Percentiles rank a stretch among this genome's conserved stretches.
phyloP scores from a whole-genome alignment of 2,113 vertebrate genomes.

The Sander lucioperca region DNA sequence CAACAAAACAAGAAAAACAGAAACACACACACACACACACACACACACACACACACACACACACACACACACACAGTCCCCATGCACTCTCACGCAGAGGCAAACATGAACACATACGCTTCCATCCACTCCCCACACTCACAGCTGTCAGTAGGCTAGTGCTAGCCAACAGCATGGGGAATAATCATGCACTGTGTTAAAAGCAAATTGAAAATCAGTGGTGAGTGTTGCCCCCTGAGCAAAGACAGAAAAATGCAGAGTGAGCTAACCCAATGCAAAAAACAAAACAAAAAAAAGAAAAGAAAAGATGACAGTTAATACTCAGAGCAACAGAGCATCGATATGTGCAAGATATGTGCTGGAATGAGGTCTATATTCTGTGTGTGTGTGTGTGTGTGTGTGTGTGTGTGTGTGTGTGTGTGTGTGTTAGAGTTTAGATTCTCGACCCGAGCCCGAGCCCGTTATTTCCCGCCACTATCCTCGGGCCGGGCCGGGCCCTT shows the following conservation, averaged over 20 bases:
- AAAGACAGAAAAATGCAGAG: constrained; percentile 65
- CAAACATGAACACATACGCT: constrained; percentile 34
- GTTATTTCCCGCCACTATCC: no score
- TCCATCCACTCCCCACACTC: constrained; percentile 25
- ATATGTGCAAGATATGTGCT: constrained; percentile 23
- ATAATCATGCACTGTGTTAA: constrained; percentile 75
- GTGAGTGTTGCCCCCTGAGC: constrained; percentile 69
- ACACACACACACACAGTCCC: constrained; percentile 15
- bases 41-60: constrained; percentile 6
- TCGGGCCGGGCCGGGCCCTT: no score
- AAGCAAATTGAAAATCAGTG: constrained; percentile 83
- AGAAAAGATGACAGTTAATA: constrained; percentile 65
- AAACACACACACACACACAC: constrained; percentile 7
- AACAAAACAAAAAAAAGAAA: constrained; percentile 47
- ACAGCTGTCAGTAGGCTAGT: constrained; percentile 51
- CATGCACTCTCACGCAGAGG: constrained; percentile 31
- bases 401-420: constrained; percentile 33
- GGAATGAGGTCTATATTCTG: constrained; percentile 23
- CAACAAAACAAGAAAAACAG: constrained; percentile 45
- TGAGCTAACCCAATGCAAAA: constrained; percentile 48
- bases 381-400: constrained; percentile 31
- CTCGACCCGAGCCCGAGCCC: no score
- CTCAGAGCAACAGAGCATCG: constrained; percentile 44
- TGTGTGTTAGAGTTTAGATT: no score
- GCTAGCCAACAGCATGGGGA: constrained; percentile 57